These are phyloP conservation scores for Ryuthela nishihirai DNA, from an alignment of 2,888 invertebrate species.

Conservation along the genomic window DNA sequence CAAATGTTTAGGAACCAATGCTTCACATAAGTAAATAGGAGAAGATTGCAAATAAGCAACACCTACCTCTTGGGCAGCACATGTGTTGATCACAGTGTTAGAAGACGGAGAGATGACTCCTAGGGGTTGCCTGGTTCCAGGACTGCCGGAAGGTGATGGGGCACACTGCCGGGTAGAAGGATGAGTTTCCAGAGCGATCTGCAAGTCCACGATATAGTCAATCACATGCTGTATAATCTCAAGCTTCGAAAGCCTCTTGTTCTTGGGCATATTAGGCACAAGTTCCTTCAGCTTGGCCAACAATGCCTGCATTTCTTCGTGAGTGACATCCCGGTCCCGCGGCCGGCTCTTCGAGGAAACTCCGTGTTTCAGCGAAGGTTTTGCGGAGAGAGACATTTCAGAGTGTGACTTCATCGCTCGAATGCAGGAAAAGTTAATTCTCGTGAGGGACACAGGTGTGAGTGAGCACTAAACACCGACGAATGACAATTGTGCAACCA, in stretches of 20 bases:
- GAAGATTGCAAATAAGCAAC: not conserved
- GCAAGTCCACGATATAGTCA: slow-evolving; percentile 92
- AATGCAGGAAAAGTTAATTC: too few species aligned
- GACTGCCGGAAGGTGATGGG: not conserved
- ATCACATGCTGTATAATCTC: slow-evolving; percentile 95
- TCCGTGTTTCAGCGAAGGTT: too few species aligned
- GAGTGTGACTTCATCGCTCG: too few species aligned
- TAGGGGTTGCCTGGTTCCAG: slow-evolving; percentile 22
- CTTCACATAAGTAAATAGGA: too few species aligned
- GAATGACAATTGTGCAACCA: too few species aligned
- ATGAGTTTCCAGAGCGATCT: slow-evolving; percentile 81
- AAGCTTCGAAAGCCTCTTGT: slow-evolving; percentile 82
- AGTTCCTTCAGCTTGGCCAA: slow-evolving; percentile 85
- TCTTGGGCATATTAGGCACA: slow-evolving; percentile 92
- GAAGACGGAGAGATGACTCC: slow-evolving; percentile 25
- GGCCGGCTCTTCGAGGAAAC: too few species aligned
- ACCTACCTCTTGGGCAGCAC: slow-evolving; percentile 16
- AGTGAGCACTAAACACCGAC: too few species aligned
- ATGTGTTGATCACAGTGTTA: slow-evolving; percentile 16
- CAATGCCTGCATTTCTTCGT: slow-evolving; percentile 88
- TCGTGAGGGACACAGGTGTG: too few species aligned
- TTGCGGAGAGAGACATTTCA: too few species aligned
- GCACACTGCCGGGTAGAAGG: slow-evolving; percentile 50
- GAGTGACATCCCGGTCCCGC: slow-evolving; percentile 19
- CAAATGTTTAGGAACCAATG: not conserved